Evolutionary conservation across 2,888 invertebrate species (phyloP), one percentile per base, ranked within the genome.

Genomic region (Spisula subtruncata): DNA sequence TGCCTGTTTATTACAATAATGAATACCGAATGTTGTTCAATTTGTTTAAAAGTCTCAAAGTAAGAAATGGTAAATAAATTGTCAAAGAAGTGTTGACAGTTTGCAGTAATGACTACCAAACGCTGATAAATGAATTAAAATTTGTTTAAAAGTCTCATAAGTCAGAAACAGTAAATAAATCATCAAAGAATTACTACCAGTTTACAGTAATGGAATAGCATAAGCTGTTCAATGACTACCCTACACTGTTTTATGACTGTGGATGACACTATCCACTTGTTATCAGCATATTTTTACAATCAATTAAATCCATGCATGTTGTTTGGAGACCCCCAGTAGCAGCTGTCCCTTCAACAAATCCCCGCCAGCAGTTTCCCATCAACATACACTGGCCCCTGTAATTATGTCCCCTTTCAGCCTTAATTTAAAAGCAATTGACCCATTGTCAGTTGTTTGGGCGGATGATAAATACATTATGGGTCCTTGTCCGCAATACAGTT

Each of bases 211-310:
- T n/a, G n/a, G n/a, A n/a, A n/a, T n/a, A n/a, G n/a, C n/a, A n/a
- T n/a, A n/a, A n/a, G n/a, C n/a, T n/a, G n/a, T n/a, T n/a, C n/a
- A n/a, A n/a, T 25, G 25, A 66, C 25, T 25, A 25, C 10, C 25
- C 6, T n/a, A 56, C 5, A 56, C 56, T 56, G 56, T 56, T 56
- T 56, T 20, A 56, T 56, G 20, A 56, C 56, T n/a, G n/a, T n/a
- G 18, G 60, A 75, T 35, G 75, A 75, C 32, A 75, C 75, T 75
- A 32, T 75, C 75, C n/a, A 35, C 35, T 32, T 75, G 75, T 35
- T 75, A 75, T 75, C 75, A 75, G 75, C 75, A 75, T 32, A 25
- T 75, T 75, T 75, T 75, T 32, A 75, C 75, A 35, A 35, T 75
- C 75, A 75, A 75, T 75, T 75, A 75, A 35, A 75, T 75, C 35